Evolutionary conservation across 2,113 vertebrate species (phyloP).

Genomic region (Pelusios castaneus): DNA sequence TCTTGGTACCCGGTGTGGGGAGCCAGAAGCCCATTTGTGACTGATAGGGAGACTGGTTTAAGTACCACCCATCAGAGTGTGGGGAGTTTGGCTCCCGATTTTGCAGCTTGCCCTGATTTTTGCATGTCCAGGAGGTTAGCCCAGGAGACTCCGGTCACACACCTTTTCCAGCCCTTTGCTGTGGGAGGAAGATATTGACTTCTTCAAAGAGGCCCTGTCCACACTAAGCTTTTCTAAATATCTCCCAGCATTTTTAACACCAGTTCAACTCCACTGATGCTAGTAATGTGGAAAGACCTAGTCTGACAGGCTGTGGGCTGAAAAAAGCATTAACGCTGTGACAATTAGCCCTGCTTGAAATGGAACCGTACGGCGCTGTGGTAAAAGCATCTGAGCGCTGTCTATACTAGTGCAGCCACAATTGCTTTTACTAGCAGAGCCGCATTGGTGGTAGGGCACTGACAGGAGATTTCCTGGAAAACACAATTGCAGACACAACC

Average conservation of each 20-base stretch:
- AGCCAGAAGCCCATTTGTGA: no score
- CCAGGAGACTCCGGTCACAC: no score
- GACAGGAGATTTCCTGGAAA: background rate
- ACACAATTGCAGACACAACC: no score
- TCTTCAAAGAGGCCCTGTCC: background rate
- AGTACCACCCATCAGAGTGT: no score
- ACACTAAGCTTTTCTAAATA: background rate
- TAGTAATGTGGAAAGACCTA: accelerated
- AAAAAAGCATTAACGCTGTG: background rate
- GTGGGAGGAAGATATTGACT: background rate
- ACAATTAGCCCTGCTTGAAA: background rate
- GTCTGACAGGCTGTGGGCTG: background rate
- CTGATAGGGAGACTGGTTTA: no score
- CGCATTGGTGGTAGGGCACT: background rate
- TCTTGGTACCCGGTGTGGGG: no score
- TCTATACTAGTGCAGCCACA: background rate
- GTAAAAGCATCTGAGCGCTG: background rate
- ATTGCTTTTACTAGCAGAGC: background rate
- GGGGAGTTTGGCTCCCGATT: no score
- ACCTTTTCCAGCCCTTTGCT: background rate
- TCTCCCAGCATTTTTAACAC: background rate
- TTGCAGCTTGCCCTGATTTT: no score
- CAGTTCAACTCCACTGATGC: background rate
- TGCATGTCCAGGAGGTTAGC: no score
- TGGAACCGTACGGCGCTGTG: background rate